phyloP scores from a whole-genome alignment of 2,888 invertebrate genomes.

The Oegoconia quadripuncta region DNA sequence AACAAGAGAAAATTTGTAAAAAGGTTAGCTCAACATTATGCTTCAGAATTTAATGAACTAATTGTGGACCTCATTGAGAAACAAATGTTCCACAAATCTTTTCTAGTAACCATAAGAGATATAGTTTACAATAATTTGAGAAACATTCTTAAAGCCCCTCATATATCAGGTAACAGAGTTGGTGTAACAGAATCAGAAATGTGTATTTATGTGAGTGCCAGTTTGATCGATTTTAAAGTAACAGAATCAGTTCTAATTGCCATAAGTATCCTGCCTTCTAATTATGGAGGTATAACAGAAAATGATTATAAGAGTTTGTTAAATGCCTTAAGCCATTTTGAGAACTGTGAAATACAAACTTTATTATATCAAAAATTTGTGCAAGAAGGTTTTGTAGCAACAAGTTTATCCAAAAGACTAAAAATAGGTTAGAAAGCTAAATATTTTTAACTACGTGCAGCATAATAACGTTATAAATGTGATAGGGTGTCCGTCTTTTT shows the following conservation, averaged over 20 bases:
- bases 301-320: constrained; percentile 22
- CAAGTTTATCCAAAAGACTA: too few species aligned
- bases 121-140: constrained; percentile 1
- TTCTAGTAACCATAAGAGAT: constrained; percentile 8
- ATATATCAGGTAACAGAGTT: too few species aligned
- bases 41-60: constrained; percentile 25
- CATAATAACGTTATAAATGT: too few species aligned
- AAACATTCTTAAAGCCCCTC: constrained; percentile 1
- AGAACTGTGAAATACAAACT: constrained; percentile 29
- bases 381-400: constrained; percentile 12
- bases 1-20: not conserved
- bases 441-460: too few species aligned
- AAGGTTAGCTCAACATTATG: constrained; percentile 22
- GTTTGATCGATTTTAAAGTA: constrained; percentile 16
- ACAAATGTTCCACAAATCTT: constrained; percentile 18
- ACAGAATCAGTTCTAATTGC: constrained; percentile 29
- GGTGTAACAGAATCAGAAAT: too few species aligned
- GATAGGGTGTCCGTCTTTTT: too few species aligned
- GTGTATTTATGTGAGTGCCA: constrained; percentile 9
- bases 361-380: constrained; percentile 27
- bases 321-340: constrained; percentile 23
- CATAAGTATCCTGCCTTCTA: constrained; percentile 27
- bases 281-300: constrained; percentile 5
- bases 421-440: too few species aligned
- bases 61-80: constrained; percentile 25